Evolutionary conservation across 2,888 invertebrate genomes (phyloP).

Genomic region (Tinea trinotella): DNA sequence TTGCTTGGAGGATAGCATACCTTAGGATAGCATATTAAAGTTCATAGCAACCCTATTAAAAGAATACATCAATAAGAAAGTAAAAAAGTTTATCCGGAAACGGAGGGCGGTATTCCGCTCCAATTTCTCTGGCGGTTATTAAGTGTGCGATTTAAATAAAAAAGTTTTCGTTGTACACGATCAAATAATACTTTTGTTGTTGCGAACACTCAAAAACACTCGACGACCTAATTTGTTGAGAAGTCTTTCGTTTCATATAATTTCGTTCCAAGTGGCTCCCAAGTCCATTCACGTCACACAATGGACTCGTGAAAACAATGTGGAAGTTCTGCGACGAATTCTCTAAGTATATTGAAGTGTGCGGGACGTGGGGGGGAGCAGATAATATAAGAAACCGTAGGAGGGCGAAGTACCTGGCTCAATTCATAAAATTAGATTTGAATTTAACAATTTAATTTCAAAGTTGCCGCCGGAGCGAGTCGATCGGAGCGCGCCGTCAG

Average conservation of each 20-base stretch:
- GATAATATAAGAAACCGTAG: conserved; percentile 5
- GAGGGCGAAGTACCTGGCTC: not conserved
- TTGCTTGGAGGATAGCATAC: too few species aligned
- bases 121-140: not conserved
- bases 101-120: not conserved
- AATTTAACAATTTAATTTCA: conserved; percentile 16
- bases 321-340: conserved; percentile 26
- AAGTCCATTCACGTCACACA: conserved; percentile 40
- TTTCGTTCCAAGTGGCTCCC: conserved; percentile 33
- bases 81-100: not conserved
- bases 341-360: conserved; percentile 14
- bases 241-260: conserved; percentile 42
- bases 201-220: conserved; percentile 28
- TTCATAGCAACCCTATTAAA: not conserved
- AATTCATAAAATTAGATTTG: not conserved
- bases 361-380: not conserved
- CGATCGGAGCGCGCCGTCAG: too few species aligned
- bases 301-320: conserved; percentile 32
- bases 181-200: conserved; percentile 18
- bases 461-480: not conserved
- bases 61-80: not conserved
- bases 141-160: not conserved
- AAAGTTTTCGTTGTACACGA: conserved; percentile 5
- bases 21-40: too few species aligned
- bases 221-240: conserved; percentile 43